Conservation (phyloP, 2,888 invertebrate species). For the Linyphia triangularis region DNA sequence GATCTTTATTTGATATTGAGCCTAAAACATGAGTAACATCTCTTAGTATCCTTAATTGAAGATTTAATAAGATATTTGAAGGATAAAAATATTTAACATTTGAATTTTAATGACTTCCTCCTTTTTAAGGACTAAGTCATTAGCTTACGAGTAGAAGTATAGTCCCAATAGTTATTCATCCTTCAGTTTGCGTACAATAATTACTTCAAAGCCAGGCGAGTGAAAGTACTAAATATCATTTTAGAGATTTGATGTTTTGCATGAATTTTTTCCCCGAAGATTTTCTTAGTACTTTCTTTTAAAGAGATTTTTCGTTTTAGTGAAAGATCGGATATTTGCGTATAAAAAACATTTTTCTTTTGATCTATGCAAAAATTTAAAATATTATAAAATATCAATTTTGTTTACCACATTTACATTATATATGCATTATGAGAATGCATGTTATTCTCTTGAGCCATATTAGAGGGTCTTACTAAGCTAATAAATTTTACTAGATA, state of each 20-base stretch:
- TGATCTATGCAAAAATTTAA: too few relatives aligned
- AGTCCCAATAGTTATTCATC: conserved; percentile 8
- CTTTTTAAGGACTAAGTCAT: neutral
- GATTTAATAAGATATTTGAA: neutral
- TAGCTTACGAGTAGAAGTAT: neutral
- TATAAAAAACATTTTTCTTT: too few relatives aligned
- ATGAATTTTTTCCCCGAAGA: neutral
- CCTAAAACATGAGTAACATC: neutral
- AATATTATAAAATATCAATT: too few relatives aligned
- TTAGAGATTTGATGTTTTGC: neutral
- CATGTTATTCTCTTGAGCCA: too few relatives aligned
- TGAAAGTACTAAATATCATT: neutral
- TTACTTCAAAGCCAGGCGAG: neutral
- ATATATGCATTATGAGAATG: too few relatives aligned
- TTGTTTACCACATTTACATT: too few relatives aligned
- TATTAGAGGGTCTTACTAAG: too few relatives aligned
- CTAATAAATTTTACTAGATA: too few relatives aligned
- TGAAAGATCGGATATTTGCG: too few relatives aligned
- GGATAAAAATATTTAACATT: neutral
- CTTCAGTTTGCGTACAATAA: conserved; percentile 33
- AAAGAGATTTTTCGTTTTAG: too few relatives aligned
- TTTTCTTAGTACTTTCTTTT: too few relatives aligned
- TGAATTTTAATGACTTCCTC: conserved; percentile 30
- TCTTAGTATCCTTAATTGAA: neutral
- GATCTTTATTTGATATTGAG: too few relatives aligned